These are phyloP conservation scores for Ardeotis arabs DNA, from an alignment of 2,113 vertebrate genomes.

Conservation along the genomic window DNA sequence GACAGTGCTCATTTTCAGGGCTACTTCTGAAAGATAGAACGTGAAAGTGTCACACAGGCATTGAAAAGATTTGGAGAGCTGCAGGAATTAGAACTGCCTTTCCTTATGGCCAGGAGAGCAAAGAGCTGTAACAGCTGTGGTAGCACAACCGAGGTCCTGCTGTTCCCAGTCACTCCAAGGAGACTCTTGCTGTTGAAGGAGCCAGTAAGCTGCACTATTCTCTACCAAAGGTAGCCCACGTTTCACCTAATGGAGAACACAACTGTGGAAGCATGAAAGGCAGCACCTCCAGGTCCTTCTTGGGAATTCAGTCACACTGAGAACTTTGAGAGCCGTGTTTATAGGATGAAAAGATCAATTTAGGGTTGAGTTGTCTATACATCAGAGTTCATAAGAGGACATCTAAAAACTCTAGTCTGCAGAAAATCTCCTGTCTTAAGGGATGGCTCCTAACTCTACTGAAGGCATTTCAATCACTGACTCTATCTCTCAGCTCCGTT, in stretches of 20 bases:
- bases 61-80: not conserved
- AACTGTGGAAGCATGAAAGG: not conserved
- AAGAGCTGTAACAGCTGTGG: not conserved
- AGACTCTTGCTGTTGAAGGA: not conserved
- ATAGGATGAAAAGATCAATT: not conserved
- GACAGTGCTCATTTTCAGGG: conserved; percentile 10
- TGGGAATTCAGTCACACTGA: not conserved
- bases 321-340: not conserved
- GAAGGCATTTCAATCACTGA: conserved; percentile 36
- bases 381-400: not conserved
- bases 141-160: not conserved
- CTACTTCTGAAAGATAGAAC: not conserved
- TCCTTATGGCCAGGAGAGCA: not conserved
- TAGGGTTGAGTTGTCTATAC: not conserved
- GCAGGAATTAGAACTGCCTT: not conserved
- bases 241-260: not conserved
- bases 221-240: not conserved
- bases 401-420: not conserved
- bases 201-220: not conserved
- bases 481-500: not conserved
- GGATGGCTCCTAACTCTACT: not conserved
- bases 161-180: not conserved
- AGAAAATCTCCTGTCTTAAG: conserved; percentile 19
- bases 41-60: not conserved
- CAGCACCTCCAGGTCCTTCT: not conserved